Percentiles rank a stretch among this genome's conserved stretches.
Evolutionary conservation across 2,797 vertebrate genomes (phyloP).

Genomic region (Ptychadena robeensis): DNA sequence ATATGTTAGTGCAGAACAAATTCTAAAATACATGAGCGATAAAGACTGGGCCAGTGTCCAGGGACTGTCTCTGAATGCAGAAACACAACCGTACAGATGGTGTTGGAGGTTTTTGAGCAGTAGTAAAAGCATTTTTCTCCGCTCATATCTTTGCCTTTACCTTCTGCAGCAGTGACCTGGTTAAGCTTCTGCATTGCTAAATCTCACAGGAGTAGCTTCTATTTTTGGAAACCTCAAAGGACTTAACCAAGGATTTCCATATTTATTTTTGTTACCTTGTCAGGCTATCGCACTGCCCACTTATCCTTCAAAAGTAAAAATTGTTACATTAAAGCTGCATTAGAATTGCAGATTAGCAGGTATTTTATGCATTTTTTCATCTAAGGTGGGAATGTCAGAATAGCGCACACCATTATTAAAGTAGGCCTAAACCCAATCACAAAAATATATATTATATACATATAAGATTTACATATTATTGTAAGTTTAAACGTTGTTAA

Average conservation of each 20-base stretch:
- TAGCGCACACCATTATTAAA: not conserved
- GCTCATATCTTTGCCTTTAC: slow-evolving; percentile 4
- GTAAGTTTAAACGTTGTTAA: too few relatives aligned
- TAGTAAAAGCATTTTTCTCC: not conserved
- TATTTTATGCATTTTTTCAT: not conserved
- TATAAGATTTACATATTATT: not conserved
- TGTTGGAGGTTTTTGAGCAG: not conserved
- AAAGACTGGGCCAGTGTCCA: not conserved
- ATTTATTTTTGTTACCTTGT: slow-evolving; percentile 39
- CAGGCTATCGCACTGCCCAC: slow-evolving; percentile 43
- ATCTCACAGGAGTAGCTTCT: slow-evolving; percentile 46
- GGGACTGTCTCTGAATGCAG: slow-evolving; percentile 3
- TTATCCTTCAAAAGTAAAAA: slow-evolving; percentile 9
- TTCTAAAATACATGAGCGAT: slow-evolving; percentile 19
- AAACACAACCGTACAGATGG: slow-evolving; percentile 33
- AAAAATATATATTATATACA: too few relatives aligned
- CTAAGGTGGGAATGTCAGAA: not conserved
- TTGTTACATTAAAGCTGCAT: slow-evolving; percentile 6
- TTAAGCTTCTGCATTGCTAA: slow-evolving; percentile 46
- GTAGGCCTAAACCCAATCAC: not conserved
- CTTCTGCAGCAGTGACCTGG: slow-evolving; percentile 49
- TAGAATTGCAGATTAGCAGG: slow-evolving; percentile 53
- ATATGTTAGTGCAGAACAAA: slow-evolving; percentile 18
- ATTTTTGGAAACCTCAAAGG: not conserved
- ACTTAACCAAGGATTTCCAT: slow-evolving; percentile 52